A percentile compares a stretch with the other conserved stretches of the same genome.
Evolutionary conservation across 2,888 invertebrate species (phyloP).

Genomic region (Chloromyia formosa): DNA sequence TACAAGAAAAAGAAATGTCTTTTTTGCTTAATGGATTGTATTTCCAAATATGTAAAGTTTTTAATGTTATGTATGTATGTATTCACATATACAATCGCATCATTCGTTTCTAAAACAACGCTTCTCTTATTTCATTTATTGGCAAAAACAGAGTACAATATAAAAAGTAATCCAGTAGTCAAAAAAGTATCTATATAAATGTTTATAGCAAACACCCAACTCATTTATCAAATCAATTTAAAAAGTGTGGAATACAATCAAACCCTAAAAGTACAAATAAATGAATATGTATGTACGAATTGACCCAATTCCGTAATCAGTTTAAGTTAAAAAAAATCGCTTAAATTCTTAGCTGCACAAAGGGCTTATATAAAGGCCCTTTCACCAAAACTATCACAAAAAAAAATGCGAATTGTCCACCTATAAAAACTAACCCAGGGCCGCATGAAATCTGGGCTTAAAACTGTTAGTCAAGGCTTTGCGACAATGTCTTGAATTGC

Average conservation of each 20-base stretch:
- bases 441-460: background rate
- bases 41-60: too few relatives aligned
- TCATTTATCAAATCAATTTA: too few relatives aligned
- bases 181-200: too few relatives aligned
- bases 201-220: too few relatives aligned
- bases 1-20: too few relatives aligned
- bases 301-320: background rate
- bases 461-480: background rate
- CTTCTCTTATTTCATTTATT: too few relatives aligned
- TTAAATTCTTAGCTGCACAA: background rate
- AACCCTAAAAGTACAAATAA: background rate
- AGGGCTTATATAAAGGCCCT: slow-evolving; percentile 17
- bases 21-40: too few relatives aligned
- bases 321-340: background rate
- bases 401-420: slow-evolving; percentile 14
- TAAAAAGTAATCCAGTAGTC: too few relatives aligned
- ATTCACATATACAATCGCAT: too few relatives aligned
- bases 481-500: slow-evolving; percentile 8
- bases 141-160: too few relatives aligned
- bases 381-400: background rate
- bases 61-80: too few relatives aligned
- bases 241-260: background rate
- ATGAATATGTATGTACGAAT: background rate
- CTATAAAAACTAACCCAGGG: slow-evolving; percentile 9
- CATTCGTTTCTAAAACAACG: too few relatives aligned